Percentiles rank a stretch among this genome's conserved stretches.
phyloP scores from a whole-genome alignment of 2,888 invertebrate species.

The Mythimna lalbum region DNA sequence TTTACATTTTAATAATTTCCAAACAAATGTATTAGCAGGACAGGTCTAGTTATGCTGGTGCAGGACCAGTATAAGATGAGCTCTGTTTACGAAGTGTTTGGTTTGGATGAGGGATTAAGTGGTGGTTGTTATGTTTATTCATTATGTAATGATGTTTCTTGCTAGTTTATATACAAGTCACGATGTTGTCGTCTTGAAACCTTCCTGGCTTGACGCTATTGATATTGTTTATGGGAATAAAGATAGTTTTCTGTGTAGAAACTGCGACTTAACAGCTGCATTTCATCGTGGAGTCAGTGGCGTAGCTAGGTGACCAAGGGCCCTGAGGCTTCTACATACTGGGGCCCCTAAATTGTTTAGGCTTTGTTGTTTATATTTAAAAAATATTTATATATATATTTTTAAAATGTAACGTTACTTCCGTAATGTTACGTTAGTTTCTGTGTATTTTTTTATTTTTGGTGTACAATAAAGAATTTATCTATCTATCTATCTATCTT shows the following conservation, averaged over 20 bases:
- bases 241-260: constrained; percentile 18
- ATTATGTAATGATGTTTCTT: constrained; percentile 62
- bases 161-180: constrained; percentile 65
- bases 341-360: too few species aligned
- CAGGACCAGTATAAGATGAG: constrained; percentile 23
- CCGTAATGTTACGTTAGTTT: too few species aligned
- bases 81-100: constrained; percentile 20
- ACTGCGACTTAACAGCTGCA: background rate
- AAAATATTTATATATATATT: too few species aligned
- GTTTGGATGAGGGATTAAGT: constrained; percentile 25
- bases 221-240: constrained; percentile 61
- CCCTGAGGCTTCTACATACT: too few species aligned
- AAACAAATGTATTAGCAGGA: constrained; percentile 31
- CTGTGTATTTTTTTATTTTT: too few species aligned
- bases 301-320: too few species aligned
- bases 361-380: too few species aligned
- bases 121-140: constrained; percentile 32
- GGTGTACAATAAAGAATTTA: too few species aligned
- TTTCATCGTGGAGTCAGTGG: too few species aligned
- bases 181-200: constrained; percentile 56
- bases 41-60: constrained; percentile 51
- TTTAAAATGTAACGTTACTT: too few species aligned
- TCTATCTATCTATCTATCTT: too few species aligned
- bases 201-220: constrained; percentile 65
- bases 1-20: constrained; percentile 36